These are phyloP conservation scores for Ridgeia piscesae DNA, from an alignment of 1,140 invertebrate species.

Conservation along the genomic window DNA sequence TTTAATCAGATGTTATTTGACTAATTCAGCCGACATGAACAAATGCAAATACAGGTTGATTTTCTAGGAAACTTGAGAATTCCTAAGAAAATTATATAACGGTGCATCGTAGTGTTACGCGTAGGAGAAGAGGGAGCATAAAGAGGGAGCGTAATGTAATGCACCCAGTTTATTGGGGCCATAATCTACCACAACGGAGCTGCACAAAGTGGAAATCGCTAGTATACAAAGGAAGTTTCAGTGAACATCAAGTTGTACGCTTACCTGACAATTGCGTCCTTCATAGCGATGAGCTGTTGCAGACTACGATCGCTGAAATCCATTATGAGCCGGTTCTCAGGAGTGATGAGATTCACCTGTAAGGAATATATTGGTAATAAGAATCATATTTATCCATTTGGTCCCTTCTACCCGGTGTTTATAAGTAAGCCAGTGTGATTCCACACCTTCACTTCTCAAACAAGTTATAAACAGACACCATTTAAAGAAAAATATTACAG, in stretches of 20 bases:
- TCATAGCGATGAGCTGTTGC: conserved; percentile 69
- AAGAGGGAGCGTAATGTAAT: too few relatives aligned
- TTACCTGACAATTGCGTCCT: conserved; percentile 65
- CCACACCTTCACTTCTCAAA: too few relatives aligned
- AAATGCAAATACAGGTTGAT: too few relatives aligned
- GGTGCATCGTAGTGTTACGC: background rate
- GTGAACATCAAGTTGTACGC: background rate
- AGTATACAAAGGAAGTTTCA: background rate
- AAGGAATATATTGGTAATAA: background rate
- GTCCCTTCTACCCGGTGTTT: too few relatives aligned
- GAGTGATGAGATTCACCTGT: conserved; percentile 68
- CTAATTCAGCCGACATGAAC: too few relatives aligned
- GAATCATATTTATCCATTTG: too few relatives aligned
- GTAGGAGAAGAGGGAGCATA: background rate
- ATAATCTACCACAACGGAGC: background rate
- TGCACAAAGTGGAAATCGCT: background rate
- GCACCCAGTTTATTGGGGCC: background rate
- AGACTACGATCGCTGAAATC: conserved; percentile 75
- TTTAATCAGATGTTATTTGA: too few relatives aligned
- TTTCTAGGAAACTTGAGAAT: too few relatives aligned
- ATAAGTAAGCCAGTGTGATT: too few relatives aligned
- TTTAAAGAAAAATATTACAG: too few relatives aligned
- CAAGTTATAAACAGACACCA: too few relatives aligned
- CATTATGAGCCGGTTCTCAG: conserved; percentile 74
- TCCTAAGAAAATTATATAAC: background rate